Conservation (phyloP, 2,888 invertebrate genomes). For the Xestoiulus laeticollis region DNA sequence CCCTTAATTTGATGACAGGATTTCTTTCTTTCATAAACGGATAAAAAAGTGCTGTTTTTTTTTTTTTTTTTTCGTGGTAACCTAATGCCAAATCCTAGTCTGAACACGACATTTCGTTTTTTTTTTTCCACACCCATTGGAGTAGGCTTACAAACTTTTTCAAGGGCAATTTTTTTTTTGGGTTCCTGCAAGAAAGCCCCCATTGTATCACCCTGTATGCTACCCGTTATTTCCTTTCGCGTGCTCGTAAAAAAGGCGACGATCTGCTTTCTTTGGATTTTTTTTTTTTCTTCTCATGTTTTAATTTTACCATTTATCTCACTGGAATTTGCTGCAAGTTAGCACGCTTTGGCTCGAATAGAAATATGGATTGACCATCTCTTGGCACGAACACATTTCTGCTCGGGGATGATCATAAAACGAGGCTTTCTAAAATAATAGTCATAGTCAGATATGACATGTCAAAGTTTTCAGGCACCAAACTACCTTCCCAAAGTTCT, state of each 20-base stretch:
- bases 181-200: not conserved
- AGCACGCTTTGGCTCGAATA: too few species aligned
- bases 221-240: not conserved
- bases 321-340: not conserved
- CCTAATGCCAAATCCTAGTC: not conserved
- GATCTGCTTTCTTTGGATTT: not conserved
- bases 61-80: not conserved
- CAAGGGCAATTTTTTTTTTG: not conserved
- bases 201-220: slow-evolving; percentile 17
- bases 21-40: slow-evolving; percentile 24
- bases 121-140: not conserved
- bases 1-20: not conserved
- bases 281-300: not conserved
- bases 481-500: too few species aligned
- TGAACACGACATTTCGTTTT: not conserved
- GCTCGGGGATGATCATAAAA: too few species aligned
- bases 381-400: too few species aligned
- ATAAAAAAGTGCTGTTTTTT: not conserved
- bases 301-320: not conserved
- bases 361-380: too few species aligned
- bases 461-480: too few species aligned
- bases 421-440: too few species aligned
- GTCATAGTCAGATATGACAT: too few species aligned
- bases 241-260: not conserved
- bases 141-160: not conserved